phyloP scores from a whole-genome alignment of 2,888 invertebrate genomes.

The Tetragnatha montana region DNA sequence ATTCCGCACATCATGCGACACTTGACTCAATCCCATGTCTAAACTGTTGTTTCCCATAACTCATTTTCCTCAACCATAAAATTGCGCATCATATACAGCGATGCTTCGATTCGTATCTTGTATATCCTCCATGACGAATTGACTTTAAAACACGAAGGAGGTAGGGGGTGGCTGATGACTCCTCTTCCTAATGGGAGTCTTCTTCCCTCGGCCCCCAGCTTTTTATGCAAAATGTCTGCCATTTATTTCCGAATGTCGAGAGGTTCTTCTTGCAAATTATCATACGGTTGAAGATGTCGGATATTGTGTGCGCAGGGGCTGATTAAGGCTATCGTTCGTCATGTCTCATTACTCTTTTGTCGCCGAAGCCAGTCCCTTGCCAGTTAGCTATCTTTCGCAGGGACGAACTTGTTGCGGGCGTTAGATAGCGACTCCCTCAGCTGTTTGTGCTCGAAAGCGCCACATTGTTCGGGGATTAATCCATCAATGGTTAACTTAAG shows the following conservation, averaged over 20 bases:
- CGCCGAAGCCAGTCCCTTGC: constrained; percentile 49
- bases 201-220: constrained; percentile 7
- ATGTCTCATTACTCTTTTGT: constrained; percentile 70
- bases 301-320: constrained; percentile 56
- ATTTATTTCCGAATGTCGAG: constrained; percentile 13
- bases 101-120: neutral
- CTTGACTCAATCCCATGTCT: too few species aligned
- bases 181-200: constrained; percentile 41
- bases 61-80: too few species aligned
- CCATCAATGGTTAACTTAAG: constrained; percentile 71
- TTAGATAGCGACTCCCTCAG: constrained; percentile 61
- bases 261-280: constrained; percentile 62
- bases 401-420: constrained; percentile 62
- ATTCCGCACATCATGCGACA: too few species aligned
- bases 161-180: constrained; percentile 6
- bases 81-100: too few species aligned
- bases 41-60: too few species aligned
- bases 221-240: neutral
- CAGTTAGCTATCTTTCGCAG: constrained; percentile 62
- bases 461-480: constrained; percentile 69
- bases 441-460: constrained; percentile 15
- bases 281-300: constrained; percentile 34
- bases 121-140: constrained; percentile 49
- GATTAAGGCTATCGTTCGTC: constrained; percentile 70
- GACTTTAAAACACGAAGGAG: constrained; percentile 14